phyloP scores from a whole-genome alignment of 1,140 invertebrate species.

The Pseudomyrmex dendroicus region DNA sequence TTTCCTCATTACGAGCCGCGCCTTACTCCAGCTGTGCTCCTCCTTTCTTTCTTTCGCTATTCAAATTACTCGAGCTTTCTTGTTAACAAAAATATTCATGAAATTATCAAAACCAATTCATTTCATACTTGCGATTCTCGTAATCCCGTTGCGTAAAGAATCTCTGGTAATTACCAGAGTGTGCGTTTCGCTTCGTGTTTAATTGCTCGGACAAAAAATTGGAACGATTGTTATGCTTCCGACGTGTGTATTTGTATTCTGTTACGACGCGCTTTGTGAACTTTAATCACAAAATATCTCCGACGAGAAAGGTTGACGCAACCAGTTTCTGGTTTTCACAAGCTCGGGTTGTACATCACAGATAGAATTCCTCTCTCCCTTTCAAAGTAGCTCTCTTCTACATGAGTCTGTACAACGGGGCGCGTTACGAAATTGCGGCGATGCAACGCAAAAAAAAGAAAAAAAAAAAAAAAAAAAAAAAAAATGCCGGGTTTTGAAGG shows the following conservation, averaged over 20 bases:
- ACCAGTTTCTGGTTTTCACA: constrained; percentile 16
- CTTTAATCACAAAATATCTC: constrained; percentile 4
- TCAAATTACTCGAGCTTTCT: background rate
- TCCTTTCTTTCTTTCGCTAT: background rate
- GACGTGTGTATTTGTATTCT: too few relatives aligned
- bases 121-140: too few relatives aligned
- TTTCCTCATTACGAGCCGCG: constrained; percentile 65
- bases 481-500: background rate
- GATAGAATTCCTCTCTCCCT: background rate
- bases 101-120: too few relatives aligned
- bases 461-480: too few relatives aligned
- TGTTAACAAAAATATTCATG: background rate
- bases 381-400: constrained; percentile 8
- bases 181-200: too few relatives aligned
- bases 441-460: background rate
- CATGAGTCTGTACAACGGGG: background rate
- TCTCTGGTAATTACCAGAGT: too few relatives aligned
- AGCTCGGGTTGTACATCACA: background rate
- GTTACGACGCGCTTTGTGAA: background rate
- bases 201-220: background rate
- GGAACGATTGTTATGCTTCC: background rate
- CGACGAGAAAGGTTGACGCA: background rate
- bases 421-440: constrained; percentile 13
- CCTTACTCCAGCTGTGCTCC: constrained; percentile 20
- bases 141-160: too few relatives aligned